These are phyloP conservation scores for Pagetopsis macropterus DNA, from an alignment of 2,797 vertebrate genomes.

Conservation along the genomic window DNA sequence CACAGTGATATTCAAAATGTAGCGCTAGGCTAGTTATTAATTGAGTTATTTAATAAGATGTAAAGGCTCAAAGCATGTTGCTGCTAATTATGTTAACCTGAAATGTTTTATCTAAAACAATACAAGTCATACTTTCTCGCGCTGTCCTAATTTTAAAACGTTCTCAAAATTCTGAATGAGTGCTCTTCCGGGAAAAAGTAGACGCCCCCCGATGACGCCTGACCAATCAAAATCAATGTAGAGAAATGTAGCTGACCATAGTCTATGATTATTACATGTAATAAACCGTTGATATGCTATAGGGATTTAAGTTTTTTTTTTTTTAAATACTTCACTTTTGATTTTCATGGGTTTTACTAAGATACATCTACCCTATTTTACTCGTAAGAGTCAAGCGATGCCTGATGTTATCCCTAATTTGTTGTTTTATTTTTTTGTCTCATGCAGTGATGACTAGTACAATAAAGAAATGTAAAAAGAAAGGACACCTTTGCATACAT, in stretches of 20 bases:
- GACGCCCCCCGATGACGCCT: not conserved
- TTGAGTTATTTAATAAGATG: too few relatives aligned
- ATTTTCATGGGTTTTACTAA: too few relatives aligned
- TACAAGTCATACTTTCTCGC: not conserved
- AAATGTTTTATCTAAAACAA: not conserved
- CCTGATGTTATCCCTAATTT: too few relatives aligned
- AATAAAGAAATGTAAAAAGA: too few relatives aligned
- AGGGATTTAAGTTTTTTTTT: too few relatives aligned
- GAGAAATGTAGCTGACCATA: not conserved
- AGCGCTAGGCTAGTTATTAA: not conserved
- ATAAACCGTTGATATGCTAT: too few relatives aligned
- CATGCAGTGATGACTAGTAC: too few relatives aligned
- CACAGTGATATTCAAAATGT: not conserved
- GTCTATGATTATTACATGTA: not conserved
- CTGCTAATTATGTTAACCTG: not conserved
- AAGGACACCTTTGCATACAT: too few relatives aligned
- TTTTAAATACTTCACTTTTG: too few relatives aligned
- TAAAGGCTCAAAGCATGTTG: not conserved
- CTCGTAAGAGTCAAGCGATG: too few relatives aligned
- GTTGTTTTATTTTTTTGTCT: too few relatives aligned
- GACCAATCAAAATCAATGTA: conserved; percentile 6
- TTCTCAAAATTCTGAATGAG: not conserved
- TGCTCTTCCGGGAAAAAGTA: not conserved
- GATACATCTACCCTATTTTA: too few relatives aligned
- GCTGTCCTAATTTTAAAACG: not conserved